A percentile compares a stretch with the other conserved stretches of the same genome.
Evolutionary conservation across 2,797 vertebrate species (phyloP).

Genomic region (Cryptoprocta ferox): DNA sequence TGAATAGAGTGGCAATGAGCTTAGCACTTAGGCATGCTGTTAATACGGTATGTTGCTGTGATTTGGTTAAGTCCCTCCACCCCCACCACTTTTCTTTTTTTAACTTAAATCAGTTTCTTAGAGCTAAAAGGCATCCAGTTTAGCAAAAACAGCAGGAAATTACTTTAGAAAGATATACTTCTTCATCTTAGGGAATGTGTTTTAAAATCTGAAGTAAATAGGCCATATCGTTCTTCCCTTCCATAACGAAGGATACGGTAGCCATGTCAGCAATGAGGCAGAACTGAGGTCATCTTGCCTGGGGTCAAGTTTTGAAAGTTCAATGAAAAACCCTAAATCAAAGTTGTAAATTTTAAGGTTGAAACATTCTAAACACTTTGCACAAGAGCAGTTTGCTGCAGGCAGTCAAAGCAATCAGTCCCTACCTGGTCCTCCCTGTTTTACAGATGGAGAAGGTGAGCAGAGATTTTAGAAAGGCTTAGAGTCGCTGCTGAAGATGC

Average conservation of each 20-base stretch:
- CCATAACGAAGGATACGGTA: not conserved
- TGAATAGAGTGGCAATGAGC: not conserved
- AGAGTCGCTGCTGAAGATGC: not conserved
- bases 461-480: not conserved
- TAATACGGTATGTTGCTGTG: not conserved
- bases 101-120: constrained; percentile 45
- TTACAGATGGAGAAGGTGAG: not conserved
- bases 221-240: not conserved
- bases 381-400: not conserved
- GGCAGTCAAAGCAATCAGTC: not conserved
- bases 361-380: constrained; percentile 42
- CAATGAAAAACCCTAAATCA: constrained; percentile 53
- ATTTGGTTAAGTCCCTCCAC: constrained; percentile 42
- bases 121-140: constrained; percentile 39
- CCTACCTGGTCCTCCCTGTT: not conserved
- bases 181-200: not conserved
- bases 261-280: not conserved
- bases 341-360: constrained; percentile 42
- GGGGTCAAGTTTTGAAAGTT: constrained; percentile 43
- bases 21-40: not conserved
- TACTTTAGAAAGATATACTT: constrained; percentile 56
- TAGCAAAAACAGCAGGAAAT: constrained; percentile 66
- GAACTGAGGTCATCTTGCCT: not conserved
- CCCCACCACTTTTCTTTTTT: not conserved
- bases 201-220: constrained; percentile 62